Evolutionary conservation across 2,888 invertebrate species (phyloP), one percentile per base, ranked within the genome.

Genomic region (Oscheius sp.): DNA sequence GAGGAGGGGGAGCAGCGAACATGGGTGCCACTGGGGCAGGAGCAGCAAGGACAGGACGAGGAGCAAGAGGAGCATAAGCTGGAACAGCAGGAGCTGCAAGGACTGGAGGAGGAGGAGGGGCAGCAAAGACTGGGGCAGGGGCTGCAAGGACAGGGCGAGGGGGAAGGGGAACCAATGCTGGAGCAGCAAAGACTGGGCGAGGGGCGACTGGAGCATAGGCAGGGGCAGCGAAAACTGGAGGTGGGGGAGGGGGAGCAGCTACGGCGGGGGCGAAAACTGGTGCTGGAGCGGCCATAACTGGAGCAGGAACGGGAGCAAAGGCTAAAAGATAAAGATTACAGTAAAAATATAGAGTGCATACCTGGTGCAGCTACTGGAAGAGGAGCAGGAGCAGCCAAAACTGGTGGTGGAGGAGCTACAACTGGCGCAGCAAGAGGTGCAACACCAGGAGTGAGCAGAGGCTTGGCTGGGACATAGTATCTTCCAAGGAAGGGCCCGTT

Each of bases 401-500:
- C 59, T 52, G 49, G 29, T 27, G 23, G 18, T 16, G 66, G 66
- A 27, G 52, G 49, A 27, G 61, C 61, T 18, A 53, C 9, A 29
- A 49, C 72, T 23, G 76, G 73, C 23, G 75, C 72, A n/a, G 72
- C 76, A 3, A 74, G 70, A 52, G 74, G 69, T 12, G 77, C 69
- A 27, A 63, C 52, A 68, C 79, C 81, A 49, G 78, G 76, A 29
- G 81, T 79, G 43, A 81, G 68, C 21, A 81, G 76, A 53, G 81
- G 77, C 74, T 78, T 79, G 9, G 81, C 77, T 16, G 77, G 74
- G n/a, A 77, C 78, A 69, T 78, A 81, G 73, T 81, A 81, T 12
- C 81, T 69, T 63, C 81, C 81, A 55, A 75, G 52, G 76, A 79
- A 81, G 56, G 81, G 81, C 41, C 81, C 78, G 63, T 80, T 78